Base-by-base conservation (phyloP, 2,797 vertebrate genomes). In the Parambassis ranga region DNA sequence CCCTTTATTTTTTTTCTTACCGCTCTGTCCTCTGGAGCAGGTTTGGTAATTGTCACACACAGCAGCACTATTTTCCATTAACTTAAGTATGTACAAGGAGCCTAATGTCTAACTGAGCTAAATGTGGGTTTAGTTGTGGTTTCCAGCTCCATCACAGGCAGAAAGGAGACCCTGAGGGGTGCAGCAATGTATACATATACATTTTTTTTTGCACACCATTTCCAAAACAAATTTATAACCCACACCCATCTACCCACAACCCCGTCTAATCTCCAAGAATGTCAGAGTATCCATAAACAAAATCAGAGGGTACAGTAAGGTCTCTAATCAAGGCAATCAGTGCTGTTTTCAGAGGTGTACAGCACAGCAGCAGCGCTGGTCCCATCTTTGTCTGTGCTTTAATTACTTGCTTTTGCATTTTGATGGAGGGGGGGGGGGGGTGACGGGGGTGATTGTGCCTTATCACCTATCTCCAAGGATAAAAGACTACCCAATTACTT, bases 401-500 rank as follows among this genome's bases (percentile, higher is more conserved):
- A 98, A 98, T 98, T 97, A 94, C 95, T 96, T 96, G 94, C 95
- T 96, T 96, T 95, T 96, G 95, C 95, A 94, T 95, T 96, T 95
- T 95, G 95, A 90, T 91, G 85, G 94, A 93, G 94, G 93, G 94
- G 95, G 85, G 94, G 93, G 94, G 93, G 94, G 95, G 95, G 92
- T 91, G 94, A 90, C 82, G 92, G 92, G 94, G 93, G 94, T 96
- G 96, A 96, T 97, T 96, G 95, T 96, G 95, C 95, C 94, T 96
- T 98, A 95, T 96, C 96, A 96, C 95, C 96, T 96, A 97, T 96
- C 91, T 90, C 79, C 73, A 81, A 91, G 90, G 87, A 92, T 91
- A 96, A 96, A 97, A 95, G 95, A 95, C 96, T 95, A 95, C 92
- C 95, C 97, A 98, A 98, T 98, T 98, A 98, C 95, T 97, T 97